phyloP scores from a whole-genome alignment of 2,888 invertebrate species.

The Tillus elongatus region DNA sequence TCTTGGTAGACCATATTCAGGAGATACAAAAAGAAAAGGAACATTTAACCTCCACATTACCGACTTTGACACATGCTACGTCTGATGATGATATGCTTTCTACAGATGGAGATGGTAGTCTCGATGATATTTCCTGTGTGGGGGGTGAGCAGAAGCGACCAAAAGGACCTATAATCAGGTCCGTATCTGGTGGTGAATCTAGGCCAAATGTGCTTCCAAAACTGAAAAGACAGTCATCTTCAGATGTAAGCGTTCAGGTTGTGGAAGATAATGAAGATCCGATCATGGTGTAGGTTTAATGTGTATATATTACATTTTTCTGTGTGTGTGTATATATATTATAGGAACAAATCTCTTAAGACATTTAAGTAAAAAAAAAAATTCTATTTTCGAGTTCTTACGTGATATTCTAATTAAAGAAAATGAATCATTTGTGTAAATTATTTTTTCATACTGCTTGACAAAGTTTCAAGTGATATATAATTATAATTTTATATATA shows the following conservation, averaged over 20 bases:
- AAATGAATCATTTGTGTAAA: slow-evolving; percentile 22
- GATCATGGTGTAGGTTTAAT: slow-evolving; percentile 36
- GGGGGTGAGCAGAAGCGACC: slow-evolving; percentile 33
- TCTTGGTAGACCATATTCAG: slow-evolving; percentile 68
- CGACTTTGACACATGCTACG: slow-evolving; percentile 70
- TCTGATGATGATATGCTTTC: slow-evolving; percentile 81
- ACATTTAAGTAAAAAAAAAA: neutral
- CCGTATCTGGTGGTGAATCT: slow-evolving; percentile 37
- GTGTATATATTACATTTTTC: neutral
- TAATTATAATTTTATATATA: too few species aligned
- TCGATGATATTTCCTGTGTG: slow-evolving; percentile 49
- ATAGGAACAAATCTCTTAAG: neutral
- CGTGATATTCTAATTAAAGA: slow-evolving; percentile 16
- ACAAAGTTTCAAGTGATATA: too few species aligned
- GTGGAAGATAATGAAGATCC: slow-evolving; percentile 41
- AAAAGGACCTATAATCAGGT: slow-evolving; percentile 36
- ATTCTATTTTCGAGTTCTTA: slow-evolving; percentile 3
- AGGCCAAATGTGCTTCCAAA: slow-evolving; percentile 30
- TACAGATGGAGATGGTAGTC: slow-evolving; percentile 70
- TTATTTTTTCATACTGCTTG: slow-evolving; percentile 22
- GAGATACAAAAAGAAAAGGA: slow-evolving; percentile 77
- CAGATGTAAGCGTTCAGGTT: slow-evolving; percentile 37
- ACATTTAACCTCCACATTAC: slow-evolving; percentile 67
- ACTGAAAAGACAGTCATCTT: slow-evolving; percentile 40
- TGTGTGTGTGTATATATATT: slow-evolving; percentile 13